Percentiles rank a stretch among this genome's conserved stretches.
Conservation (phyloP, 2,113 vertebrate genomes). For the Clupea harengus region DNA sequence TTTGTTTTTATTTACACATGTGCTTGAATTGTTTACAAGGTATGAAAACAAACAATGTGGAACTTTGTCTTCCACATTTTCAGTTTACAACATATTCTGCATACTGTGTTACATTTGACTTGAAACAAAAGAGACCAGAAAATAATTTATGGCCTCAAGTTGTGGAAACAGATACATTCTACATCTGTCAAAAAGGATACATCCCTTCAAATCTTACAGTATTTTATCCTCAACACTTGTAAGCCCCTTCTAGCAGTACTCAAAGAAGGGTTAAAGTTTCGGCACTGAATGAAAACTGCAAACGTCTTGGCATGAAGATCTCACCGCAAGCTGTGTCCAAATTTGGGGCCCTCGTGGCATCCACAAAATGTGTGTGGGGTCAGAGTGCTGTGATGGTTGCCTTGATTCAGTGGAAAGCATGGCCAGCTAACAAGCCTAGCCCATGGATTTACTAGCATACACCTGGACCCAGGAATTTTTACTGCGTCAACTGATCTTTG, state of each 20-base stretch:
- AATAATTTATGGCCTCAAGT: background rate
- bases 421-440: slow-evolving; percentile 36
- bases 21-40: background rate
- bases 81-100: background rate
- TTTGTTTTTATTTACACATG: background rate
- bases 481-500: slow-evolving; percentile 50
- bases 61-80: background rate
- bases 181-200: background rate
- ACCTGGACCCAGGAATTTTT: slow-evolving; percentile 65
- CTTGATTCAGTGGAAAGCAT: slow-evolving; percentile 51
- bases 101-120: background rate
- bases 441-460: slow-evolving; percentile 53
- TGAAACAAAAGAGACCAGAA: background rate
- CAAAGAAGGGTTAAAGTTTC: background rate
- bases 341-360: slow-evolving; percentile 14
- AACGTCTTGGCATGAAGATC: background rate
- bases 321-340: background rate
- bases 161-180: background rate
- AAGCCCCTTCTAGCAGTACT: background rate
- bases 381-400: slow-evolving; percentile 31
- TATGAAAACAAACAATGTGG: background rate
- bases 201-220: background rate
- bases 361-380: background rate
- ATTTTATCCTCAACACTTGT: background rate
- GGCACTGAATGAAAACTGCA: background rate